Evolutionary conservation across 1,140 invertebrate genomes (phyloP).

Genomic region (Wiebesia pumilae): DNA sequence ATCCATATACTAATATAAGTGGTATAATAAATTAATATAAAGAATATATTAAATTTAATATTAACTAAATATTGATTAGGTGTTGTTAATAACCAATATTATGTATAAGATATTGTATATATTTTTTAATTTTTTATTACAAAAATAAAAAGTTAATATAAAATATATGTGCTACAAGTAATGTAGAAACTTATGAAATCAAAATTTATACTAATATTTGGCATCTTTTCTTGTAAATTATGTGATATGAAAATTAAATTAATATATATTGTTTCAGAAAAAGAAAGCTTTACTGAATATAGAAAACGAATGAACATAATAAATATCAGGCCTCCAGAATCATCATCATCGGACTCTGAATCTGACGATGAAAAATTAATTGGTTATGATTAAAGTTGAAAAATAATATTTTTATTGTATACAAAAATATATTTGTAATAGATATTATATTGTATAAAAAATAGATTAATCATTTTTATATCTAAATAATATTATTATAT

Average conservation of each 20-base stretch:
- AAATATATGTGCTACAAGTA: too few species aligned
- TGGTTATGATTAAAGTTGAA: conserved; percentile 23
- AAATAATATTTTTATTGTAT: too few species aligned
- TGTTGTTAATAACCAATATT: too few species aligned
- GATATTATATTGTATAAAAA: too few species aligned
- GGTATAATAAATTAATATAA: conserved; percentile 25
- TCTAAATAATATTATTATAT: too few species aligned
- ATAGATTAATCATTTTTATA: too few species aligned
- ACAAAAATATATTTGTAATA: too few species aligned
- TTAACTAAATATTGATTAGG: too few species aligned
- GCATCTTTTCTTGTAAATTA: too few species aligned
- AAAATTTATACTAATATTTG: too few species aligned
- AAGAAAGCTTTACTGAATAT: conserved; percentile 59
- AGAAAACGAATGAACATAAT: conserved; percentile 58
- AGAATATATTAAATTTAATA: conserved; percentile 19
- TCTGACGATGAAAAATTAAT: conserved; percentile 64
- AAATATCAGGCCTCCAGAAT: conserved; percentile 59
- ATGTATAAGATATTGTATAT: too few species aligned
- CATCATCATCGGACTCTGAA: conserved; percentile 59
- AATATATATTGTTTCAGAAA: conserved; percentile 49
- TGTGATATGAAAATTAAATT: neutral
- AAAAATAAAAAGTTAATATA: neutral
- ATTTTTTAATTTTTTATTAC: neutral
- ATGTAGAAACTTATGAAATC: too few species aligned
- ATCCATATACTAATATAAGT: conserved; percentile 22